phyloP scores from a whole-genome alignment of 2,113 vertebrate genomes.

The Pedetes capensis region DNA sequence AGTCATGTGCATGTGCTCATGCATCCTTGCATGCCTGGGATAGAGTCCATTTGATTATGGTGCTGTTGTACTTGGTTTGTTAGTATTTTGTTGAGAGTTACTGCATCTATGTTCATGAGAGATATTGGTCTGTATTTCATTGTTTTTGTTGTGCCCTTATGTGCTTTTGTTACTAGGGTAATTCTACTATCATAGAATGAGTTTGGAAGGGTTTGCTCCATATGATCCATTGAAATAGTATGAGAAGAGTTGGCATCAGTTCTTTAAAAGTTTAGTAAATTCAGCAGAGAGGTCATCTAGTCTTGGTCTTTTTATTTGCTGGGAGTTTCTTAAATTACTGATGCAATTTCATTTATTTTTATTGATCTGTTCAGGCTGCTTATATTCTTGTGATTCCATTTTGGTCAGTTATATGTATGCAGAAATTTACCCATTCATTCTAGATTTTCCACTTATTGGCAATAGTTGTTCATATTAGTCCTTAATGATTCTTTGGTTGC shows the following conservation, averaged over 20 bases:
- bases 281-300: background rate
- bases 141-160: background rate
- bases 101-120: too few relatives aligned
- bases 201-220: background rate
- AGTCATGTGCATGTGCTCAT: background rate
- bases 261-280: background rate
- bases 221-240: background rate
- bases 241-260: background rate
- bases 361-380: too few relatives aligned
- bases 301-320: too few relatives aligned
- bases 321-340: background rate
- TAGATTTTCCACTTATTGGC: background rate
- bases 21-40: background rate
- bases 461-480: background rate
- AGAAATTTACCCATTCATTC: background rate
- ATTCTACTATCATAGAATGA: background rate
- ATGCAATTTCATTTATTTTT: background rate
- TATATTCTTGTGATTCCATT: background rate
- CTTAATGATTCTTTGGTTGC: too few relatives aligned
- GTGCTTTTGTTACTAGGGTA: background rate
- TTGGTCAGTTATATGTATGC: background rate
- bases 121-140: background rate
- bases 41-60: background rate
- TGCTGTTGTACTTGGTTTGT: background rate
- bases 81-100: too few relatives aligned